Conservation (phyloP, 2,797 vertebrate species). For the Rhincodon typus region DNA sequence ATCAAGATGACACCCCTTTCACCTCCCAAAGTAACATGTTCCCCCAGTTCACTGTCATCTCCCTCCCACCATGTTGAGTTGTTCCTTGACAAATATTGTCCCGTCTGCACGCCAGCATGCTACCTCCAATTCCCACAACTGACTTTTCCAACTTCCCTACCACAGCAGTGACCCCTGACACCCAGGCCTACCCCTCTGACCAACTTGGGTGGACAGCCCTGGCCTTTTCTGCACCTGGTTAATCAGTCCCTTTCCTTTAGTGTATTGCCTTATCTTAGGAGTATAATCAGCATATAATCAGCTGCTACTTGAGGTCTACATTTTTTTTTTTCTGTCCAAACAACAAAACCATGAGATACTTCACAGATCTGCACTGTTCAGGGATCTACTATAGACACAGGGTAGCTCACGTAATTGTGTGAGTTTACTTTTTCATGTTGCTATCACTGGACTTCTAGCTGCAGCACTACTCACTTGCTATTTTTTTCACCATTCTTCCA, state of each 20-base stretch:
- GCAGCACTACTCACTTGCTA: neutral
- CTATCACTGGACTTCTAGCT: neutral
- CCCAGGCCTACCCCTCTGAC: too few species aligned
- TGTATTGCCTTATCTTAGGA: neutral
- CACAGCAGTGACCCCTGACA: too few species aligned
- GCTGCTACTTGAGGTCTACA: neutral
- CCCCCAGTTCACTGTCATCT: too few species aligned
- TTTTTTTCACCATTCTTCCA: neutral
- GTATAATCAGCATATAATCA: neutral
- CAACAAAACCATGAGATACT: neutral
- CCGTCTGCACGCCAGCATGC: too few species aligned
- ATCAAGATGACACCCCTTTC: too few species aligned
- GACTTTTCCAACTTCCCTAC: too few species aligned
- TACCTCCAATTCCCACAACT: too few species aligned
- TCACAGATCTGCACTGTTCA: neutral
- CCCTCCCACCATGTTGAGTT: too few species aligned
- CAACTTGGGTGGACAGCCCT: too few species aligned
- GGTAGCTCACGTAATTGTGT: neutral
- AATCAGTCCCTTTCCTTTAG: neutral
- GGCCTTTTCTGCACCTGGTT: neutral
- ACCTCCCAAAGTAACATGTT: too few species aligned
- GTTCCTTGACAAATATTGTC: too few species aligned
- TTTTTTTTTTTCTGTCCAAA: neutral
- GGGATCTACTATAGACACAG: neutral
- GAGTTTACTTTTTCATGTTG: neutral